A percentile compares a stretch with the other conserved stretches of the same genome.
These are phyloP conservation scores for Gryllus bimaculatus DNA, from an alignment of 1,140 invertebrate species.

Conservation along the genomic window DNA sequence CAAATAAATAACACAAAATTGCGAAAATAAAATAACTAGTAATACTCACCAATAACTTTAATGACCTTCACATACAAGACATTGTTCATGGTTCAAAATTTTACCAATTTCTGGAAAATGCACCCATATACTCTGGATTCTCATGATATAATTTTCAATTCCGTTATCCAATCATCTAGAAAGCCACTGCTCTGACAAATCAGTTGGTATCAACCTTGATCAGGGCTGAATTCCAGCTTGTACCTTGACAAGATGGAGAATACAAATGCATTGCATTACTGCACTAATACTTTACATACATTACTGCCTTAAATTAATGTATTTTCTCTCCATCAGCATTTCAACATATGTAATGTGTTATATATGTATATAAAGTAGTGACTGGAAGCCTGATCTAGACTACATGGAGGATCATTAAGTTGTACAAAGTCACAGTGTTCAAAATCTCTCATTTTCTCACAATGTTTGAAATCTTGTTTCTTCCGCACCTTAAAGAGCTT, in stretches of 20 bases:
- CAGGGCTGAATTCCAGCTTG: constrained; percentile 97
- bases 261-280: not conserved
- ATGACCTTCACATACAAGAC: constrained; percentile 85
- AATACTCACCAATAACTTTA: constrained; percentile 59
- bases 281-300: no score
- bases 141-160: constrained; percentile 99
- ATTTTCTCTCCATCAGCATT: no score
- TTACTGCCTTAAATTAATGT: no score
- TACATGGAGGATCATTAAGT: no score
- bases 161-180: constrained; percentile 96
- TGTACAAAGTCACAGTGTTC: no score
- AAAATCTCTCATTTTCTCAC: no score
- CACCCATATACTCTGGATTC: constrained; percentile 96
- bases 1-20: not conserved
- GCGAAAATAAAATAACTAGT: not conserved
- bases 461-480: no score
- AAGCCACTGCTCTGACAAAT: constrained; percentile 96
- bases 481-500: no score
- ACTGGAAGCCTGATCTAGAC: no score
- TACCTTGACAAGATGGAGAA: constrained; percentile 77
- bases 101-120: constrained; percentile 99
- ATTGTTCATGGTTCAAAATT: constrained; percentile 90
- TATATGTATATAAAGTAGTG: no score
- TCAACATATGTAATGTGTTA: no score
- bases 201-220: constrained; percentile 99